Evolutionary conservation across 2,113 vertebrate genomes (phyloP), one percentile per base, ranked within the genome.

Genomic region (Pterocles orientalis): DNA sequence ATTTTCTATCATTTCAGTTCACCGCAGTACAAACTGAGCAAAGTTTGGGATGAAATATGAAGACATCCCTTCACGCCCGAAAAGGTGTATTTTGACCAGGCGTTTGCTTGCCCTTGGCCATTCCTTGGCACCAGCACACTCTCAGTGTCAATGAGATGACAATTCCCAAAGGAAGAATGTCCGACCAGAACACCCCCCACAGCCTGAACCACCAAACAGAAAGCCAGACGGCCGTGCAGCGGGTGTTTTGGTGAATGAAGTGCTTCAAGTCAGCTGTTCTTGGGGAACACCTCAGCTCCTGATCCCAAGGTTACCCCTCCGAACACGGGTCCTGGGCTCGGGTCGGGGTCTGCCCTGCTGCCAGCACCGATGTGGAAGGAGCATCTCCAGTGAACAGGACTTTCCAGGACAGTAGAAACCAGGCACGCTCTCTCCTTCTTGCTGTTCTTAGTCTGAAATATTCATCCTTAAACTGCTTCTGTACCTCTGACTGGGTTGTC

Each of bases 381-480:
- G 25, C 36, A 83, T 33, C 36, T 33, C 43, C 31, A 41, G 41
- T 2, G 31, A 86, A 53, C 1, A 43, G 50, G 20, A 66, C 47
- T 88, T 82, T 29, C 39, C 56, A 66, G 36, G 76, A 66, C 14
- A 12, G 36, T 15, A 70, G 75, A 66, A 88, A 50, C 18, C 21
- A 66, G 6, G 2, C 19, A 14, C 7, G 24, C 33, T 82, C 48
- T 86, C 94, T 73, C 41, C 50, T 73, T 82, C 14, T 11, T 58
- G 28, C 53, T 94, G 68, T 75, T 96, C 76, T 90, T 94, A 62
- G 57, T 41, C 61, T 62, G 39, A 91, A 94, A 80, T 68, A 86
- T 54, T 92, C 70, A 68, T 92, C 90, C 66, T 76, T 91, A 88
- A 83, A 91, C 76, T 91, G 47, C 86, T 79, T 79, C 80, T 76